These are phyloP conservation scores for Dryoscopus gambensis DNA, from an alignment of 2,113 vertebrate genomes.

Conservation along the genomic window DNA sequence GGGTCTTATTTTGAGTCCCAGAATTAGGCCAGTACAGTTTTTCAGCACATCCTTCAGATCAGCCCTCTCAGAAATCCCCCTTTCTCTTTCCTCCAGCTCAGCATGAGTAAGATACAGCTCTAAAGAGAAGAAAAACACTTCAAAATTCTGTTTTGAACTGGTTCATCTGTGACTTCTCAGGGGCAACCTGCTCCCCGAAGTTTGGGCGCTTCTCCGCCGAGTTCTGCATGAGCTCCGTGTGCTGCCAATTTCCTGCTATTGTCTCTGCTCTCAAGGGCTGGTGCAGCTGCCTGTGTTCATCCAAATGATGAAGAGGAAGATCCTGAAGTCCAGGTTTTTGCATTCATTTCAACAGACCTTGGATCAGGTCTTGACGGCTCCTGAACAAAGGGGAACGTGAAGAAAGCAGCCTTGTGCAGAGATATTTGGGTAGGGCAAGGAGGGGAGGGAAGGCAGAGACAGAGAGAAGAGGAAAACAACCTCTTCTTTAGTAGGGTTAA, in stretches of 20 bases:
- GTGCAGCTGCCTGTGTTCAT: neutral
- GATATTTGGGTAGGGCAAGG: neutral
- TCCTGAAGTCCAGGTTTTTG: neutral
- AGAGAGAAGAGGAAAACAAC: neutral
- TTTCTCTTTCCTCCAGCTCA: neutral
- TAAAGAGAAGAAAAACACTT: neutral
- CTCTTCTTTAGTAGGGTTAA: neutral
- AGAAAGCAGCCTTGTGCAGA: neutral
- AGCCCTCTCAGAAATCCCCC: neutral
- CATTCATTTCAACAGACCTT: neutral
- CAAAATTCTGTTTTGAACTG: neutral
- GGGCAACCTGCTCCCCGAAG: neutral
- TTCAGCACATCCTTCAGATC: neutral
- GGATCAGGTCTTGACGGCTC: neutral
- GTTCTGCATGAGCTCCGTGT: neutral
- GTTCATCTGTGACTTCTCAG: neutral
- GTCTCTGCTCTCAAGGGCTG: neutral
- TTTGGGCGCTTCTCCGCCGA: rapidly evolving
- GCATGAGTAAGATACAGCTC: rapidly evolving
- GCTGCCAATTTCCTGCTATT: neutral
- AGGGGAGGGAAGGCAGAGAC: neutral
- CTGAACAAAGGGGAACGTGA: neutral
- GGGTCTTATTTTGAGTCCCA: neutral
- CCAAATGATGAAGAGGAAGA: neutral
- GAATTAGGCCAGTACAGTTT: neutral